Percentiles rank a stretch among this genome's conserved stretches.
These are phyloP conservation scores for Panulirus ornatus DNA, from an alignment of 1,140 invertebrate genomes.

Conservation along the genomic window DNA sequence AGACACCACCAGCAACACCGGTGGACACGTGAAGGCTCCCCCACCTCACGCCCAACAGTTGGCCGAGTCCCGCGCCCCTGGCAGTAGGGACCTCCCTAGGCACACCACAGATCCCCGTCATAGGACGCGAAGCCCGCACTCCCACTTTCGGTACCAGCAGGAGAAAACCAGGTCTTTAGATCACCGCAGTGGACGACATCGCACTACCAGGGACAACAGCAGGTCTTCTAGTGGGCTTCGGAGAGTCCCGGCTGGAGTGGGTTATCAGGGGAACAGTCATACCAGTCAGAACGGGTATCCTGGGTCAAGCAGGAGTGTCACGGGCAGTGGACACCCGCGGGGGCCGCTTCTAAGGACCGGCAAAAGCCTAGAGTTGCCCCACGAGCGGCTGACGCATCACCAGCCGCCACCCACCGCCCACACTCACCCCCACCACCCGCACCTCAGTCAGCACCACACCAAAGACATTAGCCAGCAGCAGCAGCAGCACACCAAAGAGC, in stretches of 20 bases:
- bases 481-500: slow-evolving; percentile 34
- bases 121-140: slow-evolving; percentile 25
- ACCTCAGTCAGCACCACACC: slow-evolving; percentile 34
- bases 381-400: slow-evolving; percentile 24
- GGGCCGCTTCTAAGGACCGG: slow-evolving; percentile 67
- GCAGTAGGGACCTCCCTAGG: not conserved
- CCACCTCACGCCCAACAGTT: not conserved
- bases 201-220: not conserved
- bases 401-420: slow-evolving; percentile 32
- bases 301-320: not conserved
- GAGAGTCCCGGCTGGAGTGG: not conserved
- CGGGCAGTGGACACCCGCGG: slow-evolving; percentile 53
- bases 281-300: not conserved
- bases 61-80: not conserved
- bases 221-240: not conserved
- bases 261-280: not conserved
- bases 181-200: not conserved
- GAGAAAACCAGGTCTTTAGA: slow-evolving; percentile 32
- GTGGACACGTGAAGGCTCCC: not conserved
- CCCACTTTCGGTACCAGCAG: not conserved
- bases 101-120: slow-evolving; percentile 21
- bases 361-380: slow-evolving; percentile 67
- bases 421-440: slow-evolving; percentile 53
- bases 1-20: not conserved
- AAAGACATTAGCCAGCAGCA: slow-evolving; percentile 11